phyloP scores from a whole-genome alignment of 2,113 vertebrate genomes.

The Psettodes erumei region DNA sequence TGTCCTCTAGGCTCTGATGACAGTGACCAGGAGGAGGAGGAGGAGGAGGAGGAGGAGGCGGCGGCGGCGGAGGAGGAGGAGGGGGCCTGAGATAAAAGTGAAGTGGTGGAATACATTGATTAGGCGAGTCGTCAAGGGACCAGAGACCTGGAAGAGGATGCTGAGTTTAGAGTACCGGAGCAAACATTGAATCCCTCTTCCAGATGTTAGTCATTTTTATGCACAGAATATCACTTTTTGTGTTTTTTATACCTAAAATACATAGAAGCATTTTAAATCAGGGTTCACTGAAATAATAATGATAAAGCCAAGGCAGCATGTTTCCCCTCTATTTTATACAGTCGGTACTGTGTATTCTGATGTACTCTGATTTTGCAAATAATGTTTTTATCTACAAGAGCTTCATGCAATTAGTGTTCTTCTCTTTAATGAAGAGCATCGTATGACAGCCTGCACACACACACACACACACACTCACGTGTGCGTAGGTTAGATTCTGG shows the following conservation, averaged over 20 bases:
- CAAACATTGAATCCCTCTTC: constrained; percentile 50
- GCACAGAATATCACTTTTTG: constrained; percentile 70
- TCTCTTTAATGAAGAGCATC: constrained; percentile 6
- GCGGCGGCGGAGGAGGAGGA: constrained; percentile 16
- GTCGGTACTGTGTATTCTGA: constrained; percentile 48
- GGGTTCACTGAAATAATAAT: constrained; percentile 69
- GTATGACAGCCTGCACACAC: neutral
- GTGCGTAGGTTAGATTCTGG: constrained; percentile 4
- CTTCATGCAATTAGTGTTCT: constrained; percentile 25
- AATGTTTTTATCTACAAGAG: constrained; percentile 12
- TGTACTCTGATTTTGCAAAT: constrained; percentile 41
- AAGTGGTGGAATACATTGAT: too few species aligned
- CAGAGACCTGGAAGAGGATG: constrained; percentile 64
- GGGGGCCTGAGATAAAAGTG: neutral
- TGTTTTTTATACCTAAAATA: constrained; percentile 63
- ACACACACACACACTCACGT: neutral
- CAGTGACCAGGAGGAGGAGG: constrained; percentile 76
- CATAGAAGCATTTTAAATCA: constrained; percentile 66
- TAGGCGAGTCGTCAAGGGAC: constrained; percentile 57
- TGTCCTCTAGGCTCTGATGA: constrained; percentile 77
- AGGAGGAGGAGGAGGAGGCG: constrained; percentile 49
- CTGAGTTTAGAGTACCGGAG: constrained; percentile 58
- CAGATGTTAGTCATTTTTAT: constrained; percentile 68
- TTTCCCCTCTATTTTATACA: constrained; percentile 60
- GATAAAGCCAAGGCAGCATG: constrained; percentile 64